These are phyloP conservation scores for Strigamia crassipes DNA, from an alignment of 2,888 invertebrate genomes.

Conservation along the genomic window DNA sequence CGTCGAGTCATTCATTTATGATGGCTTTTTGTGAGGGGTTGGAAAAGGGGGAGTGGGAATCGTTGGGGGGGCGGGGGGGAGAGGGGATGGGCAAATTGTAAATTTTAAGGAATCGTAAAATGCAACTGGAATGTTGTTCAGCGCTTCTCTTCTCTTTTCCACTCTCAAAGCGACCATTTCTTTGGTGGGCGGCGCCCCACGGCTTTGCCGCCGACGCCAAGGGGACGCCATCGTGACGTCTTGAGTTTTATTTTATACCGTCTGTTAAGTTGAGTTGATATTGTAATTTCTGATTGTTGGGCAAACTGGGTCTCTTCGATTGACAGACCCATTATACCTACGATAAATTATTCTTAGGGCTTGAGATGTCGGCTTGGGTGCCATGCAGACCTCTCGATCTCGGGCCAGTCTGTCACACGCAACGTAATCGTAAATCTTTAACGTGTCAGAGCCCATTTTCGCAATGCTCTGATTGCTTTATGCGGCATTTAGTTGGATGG, in stretches of 20 bases:
- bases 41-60: no score
- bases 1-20: constrained; percentile 16
- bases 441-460: constrained; percentile 2
- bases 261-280: neutral
- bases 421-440: neutral
- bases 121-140: constrained; percentile 23
- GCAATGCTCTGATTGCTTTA: neutral
- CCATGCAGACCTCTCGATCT: constrained; percentile 15
- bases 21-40: neutral
- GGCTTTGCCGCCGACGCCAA: constrained; percentile 20
- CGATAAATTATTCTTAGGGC: constrained; percentile 13
- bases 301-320: neutral
- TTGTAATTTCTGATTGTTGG: neutral
- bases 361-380: neutral
- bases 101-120: constrained; percentile 22
- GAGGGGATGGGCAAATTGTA: neutral
- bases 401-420: neutral
- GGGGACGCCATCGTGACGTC: neutral
- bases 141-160: neutral
- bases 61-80: no score
- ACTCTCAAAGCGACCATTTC: constrained; percentile 19
- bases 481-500: no score
- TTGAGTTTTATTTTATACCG: neutral
- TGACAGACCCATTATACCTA: neutral
- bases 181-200: constrained; percentile 3